A percentile compares a stretch with the other conserved stretches of the same genome.
Conservation (phyloP, 2,113 vertebrate genomes). For the Neogale vison region DNA sequence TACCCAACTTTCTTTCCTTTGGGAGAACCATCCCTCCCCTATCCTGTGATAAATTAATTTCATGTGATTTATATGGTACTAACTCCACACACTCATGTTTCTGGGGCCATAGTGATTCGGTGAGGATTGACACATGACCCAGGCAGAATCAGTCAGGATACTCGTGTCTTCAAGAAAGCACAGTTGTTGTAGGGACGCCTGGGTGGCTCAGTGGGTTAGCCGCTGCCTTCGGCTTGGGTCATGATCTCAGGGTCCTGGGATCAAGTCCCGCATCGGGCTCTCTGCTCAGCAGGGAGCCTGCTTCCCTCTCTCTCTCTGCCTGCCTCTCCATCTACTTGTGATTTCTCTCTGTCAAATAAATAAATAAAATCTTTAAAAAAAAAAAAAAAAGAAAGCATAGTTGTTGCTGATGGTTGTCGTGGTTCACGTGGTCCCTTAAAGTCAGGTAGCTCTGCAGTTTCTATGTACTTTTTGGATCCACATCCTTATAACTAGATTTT, state of each 20-base stretch:
- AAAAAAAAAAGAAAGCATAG: too few relatives aligned
- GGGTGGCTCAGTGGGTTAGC: too few relatives aligned
- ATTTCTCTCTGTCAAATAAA: too few relatives aligned
- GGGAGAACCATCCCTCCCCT: neutral
- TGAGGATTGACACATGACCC: neutral
- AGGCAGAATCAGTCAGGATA: neutral
- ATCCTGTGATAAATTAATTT: neutral
- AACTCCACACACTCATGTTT: neutral
- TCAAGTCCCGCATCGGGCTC: too few relatives aligned
- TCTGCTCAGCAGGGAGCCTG: too few relatives aligned
- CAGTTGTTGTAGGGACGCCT: too few relatives aligned
- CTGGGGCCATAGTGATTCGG: neutral
- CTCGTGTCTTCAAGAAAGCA: neutral
- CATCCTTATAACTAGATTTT: neutral
- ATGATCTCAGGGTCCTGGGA: too few relatives aligned
- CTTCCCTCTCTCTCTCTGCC: too few relatives aligned
- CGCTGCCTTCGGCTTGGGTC: too few relatives aligned
- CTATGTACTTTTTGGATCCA: neutral
- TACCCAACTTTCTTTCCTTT: neutral
- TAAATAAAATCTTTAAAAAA: too few relatives aligned
- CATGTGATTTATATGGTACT: neutral
- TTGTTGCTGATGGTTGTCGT: neutral
- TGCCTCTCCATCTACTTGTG: too few relatives aligned
- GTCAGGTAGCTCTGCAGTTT: neutral
- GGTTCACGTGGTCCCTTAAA: neutral